These are phyloP conservation scores for Phalera bucephala DNA, from an alignment of 2,888 invertebrate genomes.

Conservation along the genomic window DNA sequence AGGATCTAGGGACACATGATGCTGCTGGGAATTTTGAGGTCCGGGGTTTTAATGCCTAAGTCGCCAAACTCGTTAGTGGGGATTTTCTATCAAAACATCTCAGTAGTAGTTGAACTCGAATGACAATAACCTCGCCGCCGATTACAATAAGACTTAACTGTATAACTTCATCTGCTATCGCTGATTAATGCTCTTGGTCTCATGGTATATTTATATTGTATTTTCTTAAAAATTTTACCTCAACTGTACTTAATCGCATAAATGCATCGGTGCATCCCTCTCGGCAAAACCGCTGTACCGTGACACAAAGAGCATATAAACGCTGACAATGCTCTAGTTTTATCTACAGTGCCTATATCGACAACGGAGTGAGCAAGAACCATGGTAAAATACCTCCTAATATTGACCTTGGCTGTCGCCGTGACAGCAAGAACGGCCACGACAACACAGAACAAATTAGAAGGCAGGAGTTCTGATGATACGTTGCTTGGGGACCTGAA, in stretches of 20 bases:
- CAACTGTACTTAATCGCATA: slow-evolving; percentile 57
- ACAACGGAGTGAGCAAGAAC: slow-evolving; percentile 66
- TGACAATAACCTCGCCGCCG: too few species aligned
- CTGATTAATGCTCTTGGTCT: too few species aligned
- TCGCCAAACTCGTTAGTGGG: too few species aligned
- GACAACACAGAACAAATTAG: slow-evolving; percentile 71
- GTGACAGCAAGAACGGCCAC: slow-evolving; percentile 79
- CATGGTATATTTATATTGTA: too few species aligned
- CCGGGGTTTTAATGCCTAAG: too few species aligned
- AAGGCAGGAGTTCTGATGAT: slow-evolving; percentile 71
- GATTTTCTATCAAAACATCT: too few species aligned
- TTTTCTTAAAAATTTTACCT: slow-evolving; percentile 34
- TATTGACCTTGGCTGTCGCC: slow-evolving; percentile 79
- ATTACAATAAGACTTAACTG: too few species aligned
- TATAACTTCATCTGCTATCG: too few species aligned
- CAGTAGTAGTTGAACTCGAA: too few species aligned
- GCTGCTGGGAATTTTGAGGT: too few species aligned
- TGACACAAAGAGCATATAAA: slow-evolving; percentile 80
- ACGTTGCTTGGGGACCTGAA: slow-evolving; percentile 86
- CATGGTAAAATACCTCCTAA: slow-evolving; percentile 84
- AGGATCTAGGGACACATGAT: too few species aligned
- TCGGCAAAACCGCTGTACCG: slow-evolving; percentile 69
- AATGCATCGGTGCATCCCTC: slow-evolving; percentile 79
- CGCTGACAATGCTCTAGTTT: slow-evolving; percentile 66
- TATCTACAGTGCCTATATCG: slow-evolving; percentile 68